Percentiles rank a stretch among this genome's conserved stretches.
These are phyloP conservation scores for Hypolimnas misippus DNA, from an alignment of 2,888 invertebrate species.

Conservation along the genomic window DNA sequence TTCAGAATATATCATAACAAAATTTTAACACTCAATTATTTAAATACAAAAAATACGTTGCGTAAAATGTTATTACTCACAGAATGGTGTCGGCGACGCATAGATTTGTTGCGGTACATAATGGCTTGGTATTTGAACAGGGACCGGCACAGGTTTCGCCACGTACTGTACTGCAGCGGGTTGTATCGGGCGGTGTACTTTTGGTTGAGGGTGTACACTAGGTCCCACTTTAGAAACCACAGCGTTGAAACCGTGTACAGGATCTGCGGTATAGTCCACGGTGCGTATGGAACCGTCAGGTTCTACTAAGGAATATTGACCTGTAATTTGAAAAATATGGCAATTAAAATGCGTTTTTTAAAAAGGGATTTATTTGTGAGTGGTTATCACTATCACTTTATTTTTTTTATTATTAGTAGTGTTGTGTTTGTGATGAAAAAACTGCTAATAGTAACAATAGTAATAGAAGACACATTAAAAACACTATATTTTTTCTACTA, in stretches of 20 bases:
- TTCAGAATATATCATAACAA: background rate
- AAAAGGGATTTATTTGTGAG: no score
- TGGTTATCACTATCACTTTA: no score
- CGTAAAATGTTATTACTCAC: conserved; percentile 49
- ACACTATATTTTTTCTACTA: no score
- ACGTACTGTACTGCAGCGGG: conserved; percentile 55
- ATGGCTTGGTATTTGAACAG: conserved; percentile 62
- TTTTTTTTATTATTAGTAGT: no score
- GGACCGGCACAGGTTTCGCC: conserved; percentile 65
- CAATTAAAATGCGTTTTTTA: no score
- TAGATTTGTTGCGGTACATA: conserved; percentile 52
- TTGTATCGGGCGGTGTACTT: conserved; percentile 44
- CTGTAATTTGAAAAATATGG: conserved; percentile 54
- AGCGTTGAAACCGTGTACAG: conserved; percentile 84
- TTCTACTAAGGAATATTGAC: conserved; percentile 81
- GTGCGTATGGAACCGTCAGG: conserved; percentile 81
- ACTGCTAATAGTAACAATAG: no score
- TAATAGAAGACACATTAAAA: no score
- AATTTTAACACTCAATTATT: background rate
- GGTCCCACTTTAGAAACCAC: conserved; percentile 82
- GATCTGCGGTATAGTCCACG: conserved; percentile 84
- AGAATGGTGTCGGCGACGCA: conserved; percentile 53
- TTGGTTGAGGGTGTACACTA: conserved; percentile 68
- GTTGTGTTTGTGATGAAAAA: no score
- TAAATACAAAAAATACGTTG: background rate